Base-by-base conservation (phyloP, 2,797 vertebrate genomes). In the Chanos chanos region DNA sequence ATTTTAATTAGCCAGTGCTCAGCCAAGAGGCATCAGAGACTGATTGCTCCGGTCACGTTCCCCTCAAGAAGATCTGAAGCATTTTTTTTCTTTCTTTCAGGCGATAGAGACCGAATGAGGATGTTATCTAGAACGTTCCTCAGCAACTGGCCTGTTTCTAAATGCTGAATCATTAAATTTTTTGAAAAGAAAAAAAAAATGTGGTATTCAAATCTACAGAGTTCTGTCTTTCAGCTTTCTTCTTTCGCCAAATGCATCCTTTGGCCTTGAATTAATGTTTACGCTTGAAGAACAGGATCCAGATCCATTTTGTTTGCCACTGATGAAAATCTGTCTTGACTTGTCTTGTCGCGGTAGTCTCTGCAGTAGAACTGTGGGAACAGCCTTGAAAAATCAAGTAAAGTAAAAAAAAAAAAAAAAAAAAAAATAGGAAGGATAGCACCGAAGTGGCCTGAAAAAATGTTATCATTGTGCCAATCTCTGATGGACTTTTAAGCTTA, bases 1-100 rank as follows among this genome's bases (percentile, higher is more conserved):
- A 68, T 79, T 82, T 81, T 84, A 86, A 87, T 85, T 86, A 78
- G 70, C 64, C 40, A 61, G 53, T 52, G 74, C 54, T 66, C 71
- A 74, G 78, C 78, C 79, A 78, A 73, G 73, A 82, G 75, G 80
- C 79, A 79, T 75, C 61, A 73, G 64, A 71, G 28, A 52, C 66
- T 64, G 75, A 78, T 81, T 61, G 64, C 63, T 65, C 24, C 43
- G 33, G 63, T 69, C 73, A 71, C 22, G 36, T 53, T 73, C 59
- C 33, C 60, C 70, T 73, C 58, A 34, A 58, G 71, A 47, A 68
- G 66, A 77, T 71, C 61, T 43, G 54, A 77, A 21, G 39, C 64
- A 75, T 30, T 68, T 62, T 28, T 12, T 24, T n/a, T n/a, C n/a
- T n/a, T n/a, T n/a, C n/a, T n/a, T n/a, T n/a, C n/a, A n/a, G 25